Evolutionary conservation across 92 coral and sea anemone genomes (phyloP).

Genomic region (Blastomussa wellsi): DNA sequence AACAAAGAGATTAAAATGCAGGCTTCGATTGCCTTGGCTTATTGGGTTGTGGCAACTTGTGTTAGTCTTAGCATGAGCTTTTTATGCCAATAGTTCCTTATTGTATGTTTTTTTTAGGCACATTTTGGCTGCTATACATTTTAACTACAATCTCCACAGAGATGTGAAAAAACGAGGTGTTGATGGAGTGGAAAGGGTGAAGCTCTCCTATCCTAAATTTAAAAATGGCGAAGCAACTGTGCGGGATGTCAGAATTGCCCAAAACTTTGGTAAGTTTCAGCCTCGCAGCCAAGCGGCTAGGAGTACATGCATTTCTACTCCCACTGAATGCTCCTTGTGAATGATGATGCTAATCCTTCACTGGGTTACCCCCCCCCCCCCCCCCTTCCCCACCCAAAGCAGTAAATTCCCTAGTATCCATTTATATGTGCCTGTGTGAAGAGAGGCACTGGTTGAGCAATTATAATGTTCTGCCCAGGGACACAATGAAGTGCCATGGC

Average conservation of each 20-base stretch:
- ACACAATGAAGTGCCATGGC: too few relatives aligned
- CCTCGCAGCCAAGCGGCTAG: background rate
- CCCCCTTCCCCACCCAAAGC: too few relatives aligned
- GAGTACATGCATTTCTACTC: background rate
- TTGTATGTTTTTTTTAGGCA: constrained; percentile 20
- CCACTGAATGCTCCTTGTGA: background rate
- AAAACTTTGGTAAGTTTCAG: background rate
- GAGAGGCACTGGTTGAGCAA: too few relatives aligned
- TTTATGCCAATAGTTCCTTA: constrained; percentile 2
- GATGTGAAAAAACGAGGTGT: constrained; percentile 23
- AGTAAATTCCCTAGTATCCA: too few relatives aligned
- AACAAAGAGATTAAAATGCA: background rate
- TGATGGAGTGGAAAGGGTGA: background rate
- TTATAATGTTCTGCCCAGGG: too few relatives aligned
- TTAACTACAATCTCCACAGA: constrained; percentile 14
- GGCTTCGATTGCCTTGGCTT: background rate
- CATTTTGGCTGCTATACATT: constrained; percentile 28
- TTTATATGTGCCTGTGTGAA: too few relatives aligned
- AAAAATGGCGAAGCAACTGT: background rate
- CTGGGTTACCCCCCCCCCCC: too few relatives aligned
- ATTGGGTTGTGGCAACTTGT: background rate
- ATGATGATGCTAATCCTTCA: background rate
- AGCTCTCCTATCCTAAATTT: background rate
- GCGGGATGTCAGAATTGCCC: background rate
- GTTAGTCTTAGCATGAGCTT: background rate